A percentile compares a stretch with the other conserved stretches of the same genome.
These are phyloP conservation scores for silkworm (Bombyx mori) DNA, from an alignment of 1,140 invertebrate genomes.

Conservation along the genomic window DNA sequence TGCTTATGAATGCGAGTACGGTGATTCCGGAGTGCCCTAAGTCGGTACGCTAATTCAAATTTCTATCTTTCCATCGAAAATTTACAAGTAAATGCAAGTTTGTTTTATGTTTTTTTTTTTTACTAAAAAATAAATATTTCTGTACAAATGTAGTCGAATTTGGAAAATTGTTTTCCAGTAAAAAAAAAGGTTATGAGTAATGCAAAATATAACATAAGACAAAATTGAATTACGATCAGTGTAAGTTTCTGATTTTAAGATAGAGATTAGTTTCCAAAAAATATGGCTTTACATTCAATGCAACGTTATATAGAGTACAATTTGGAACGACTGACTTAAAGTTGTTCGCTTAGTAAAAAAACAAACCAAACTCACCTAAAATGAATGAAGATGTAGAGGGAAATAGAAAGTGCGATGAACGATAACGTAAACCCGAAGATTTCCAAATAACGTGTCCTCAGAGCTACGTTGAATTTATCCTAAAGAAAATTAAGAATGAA, in stretches of 20 bases:
- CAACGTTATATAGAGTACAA: too few species aligned
- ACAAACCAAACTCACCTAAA: constrained; percentile 76
- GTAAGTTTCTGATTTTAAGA: too few species aligned
- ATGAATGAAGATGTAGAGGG: constrained; percentile 84
- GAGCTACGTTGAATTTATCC: constrained; percentile 81
- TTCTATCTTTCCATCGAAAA: not conserved
- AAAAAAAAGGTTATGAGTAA: too few species aligned
- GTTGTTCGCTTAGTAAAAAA: too few species aligned
- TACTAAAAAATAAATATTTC: not conserved
- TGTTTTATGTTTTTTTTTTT: not conserved
- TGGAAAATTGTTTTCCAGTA: too few species aligned
- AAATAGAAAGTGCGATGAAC: constrained; percentile 80
- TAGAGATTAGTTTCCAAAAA: too few species aligned
- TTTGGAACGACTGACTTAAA: too few species aligned
- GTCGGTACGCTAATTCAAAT: constrained; percentile 16
- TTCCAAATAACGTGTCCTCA: constrained; percentile 83
- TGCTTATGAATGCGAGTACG: constrained; percentile 91
- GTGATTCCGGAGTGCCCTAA: constrained; percentile 86
- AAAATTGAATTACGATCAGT: too few species aligned
- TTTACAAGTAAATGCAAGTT: not conserved
- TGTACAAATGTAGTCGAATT: too few species aligned
- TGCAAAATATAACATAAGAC: too few species aligned
- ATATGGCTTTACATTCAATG: too few species aligned
- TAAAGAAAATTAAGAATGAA: constrained; percentile 24
- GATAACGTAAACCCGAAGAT: constrained; percentile 86